A percentile compares a stretch with the other conserved stretches of the same genome.
Evolutionary conservation across 2,797 vertebrate species (phyloP).

Genomic region (Dendrocincla fuliginosa): DNA sequence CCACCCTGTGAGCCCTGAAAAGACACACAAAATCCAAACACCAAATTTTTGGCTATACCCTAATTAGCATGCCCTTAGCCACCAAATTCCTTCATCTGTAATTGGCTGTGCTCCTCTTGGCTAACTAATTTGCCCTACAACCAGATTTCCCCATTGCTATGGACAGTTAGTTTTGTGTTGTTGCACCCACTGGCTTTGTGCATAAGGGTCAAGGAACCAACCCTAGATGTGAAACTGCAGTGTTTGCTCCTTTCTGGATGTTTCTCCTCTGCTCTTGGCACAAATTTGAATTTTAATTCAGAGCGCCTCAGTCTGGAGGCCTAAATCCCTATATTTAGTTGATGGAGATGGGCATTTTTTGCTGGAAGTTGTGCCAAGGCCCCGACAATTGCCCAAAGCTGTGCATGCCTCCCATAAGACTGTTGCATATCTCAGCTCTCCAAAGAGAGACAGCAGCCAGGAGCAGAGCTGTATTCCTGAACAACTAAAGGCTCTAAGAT

Average conservation of each 20-base stretch:
- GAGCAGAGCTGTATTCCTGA: neutral
- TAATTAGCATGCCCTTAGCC: neutral
- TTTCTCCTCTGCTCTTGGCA: neutral
- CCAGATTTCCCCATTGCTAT: neutral
- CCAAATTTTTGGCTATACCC: neutral
- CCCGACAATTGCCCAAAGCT: neutral
- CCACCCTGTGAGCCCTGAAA: neutral
- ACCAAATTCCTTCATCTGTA: neutral
- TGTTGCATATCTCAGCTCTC: neutral
- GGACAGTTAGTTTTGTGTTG: neutral
- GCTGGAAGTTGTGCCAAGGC: neutral
- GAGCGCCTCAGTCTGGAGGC: neutral
- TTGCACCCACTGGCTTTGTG: neutral
- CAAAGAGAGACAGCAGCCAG: neutral
- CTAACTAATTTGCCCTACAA: neutral
- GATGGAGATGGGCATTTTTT: neutral
- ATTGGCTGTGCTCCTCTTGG: neutral
- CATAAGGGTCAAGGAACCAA: neutral
- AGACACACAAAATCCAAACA: neutral
- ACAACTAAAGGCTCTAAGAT: neutral
- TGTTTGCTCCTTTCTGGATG: neutral
- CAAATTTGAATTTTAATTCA: neutral
- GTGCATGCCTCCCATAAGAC: neutral
- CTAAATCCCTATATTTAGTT: neutral
- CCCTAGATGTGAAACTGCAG: neutral